These are phyloP conservation scores for Diarsia mendica DNA, from an alignment of 2,888 invertebrate genomes.

Conservation along the genomic window DNA sequence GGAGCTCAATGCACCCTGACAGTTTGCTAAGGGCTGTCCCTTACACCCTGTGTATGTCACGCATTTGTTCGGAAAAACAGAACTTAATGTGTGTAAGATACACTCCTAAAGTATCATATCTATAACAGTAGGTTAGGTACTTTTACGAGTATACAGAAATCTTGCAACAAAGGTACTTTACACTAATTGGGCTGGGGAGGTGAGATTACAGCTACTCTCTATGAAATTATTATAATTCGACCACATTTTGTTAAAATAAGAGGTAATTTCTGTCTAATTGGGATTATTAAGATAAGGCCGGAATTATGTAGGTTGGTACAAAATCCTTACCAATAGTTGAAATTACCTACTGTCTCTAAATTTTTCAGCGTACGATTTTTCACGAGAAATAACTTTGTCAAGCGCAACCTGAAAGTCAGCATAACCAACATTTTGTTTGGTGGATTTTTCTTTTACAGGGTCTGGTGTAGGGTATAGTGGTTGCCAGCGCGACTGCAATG, in stretches of 20 bases:
- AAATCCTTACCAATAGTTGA: no score
- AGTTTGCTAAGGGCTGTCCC: no score
- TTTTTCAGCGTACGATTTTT: background rate
- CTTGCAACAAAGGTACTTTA: background rate
- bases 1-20: no score
- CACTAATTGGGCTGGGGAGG: background rate
- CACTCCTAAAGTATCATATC: background rate
- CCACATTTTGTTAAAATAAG: background rate
- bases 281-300: conserved; percentile 4
- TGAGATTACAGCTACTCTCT: background rate
- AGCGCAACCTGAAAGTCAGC: background rate
- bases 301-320: background rate
- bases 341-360: background rate
- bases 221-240: conserved; percentile 8
- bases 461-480: no score
- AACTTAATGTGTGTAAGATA: no score
- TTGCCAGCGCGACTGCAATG: no score
- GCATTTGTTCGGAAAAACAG: no score
- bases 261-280: background rate
- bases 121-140: background rate
- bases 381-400: background rate
- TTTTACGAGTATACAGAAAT: background rate
- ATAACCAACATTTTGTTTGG: no score
- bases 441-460: no score
- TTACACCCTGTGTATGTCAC: no score